Base-by-base conservation (phyloP, 1,140 invertebrate genomes). In the Cotesia typhae region DNA sequence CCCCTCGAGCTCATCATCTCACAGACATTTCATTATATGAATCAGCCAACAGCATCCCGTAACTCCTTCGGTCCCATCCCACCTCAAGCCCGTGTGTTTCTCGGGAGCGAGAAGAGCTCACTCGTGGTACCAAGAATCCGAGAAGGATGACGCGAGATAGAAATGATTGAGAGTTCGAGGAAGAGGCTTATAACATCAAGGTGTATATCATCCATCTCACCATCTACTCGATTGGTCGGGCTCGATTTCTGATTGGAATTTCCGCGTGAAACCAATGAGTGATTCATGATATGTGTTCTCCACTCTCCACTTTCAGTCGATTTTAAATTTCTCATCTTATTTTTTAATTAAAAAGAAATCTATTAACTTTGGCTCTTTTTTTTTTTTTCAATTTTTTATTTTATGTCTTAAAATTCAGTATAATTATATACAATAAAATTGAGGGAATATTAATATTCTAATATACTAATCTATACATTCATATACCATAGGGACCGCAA, bases 21-120 rank as follows among this genome's bases (percentile, higher is more conserved):
- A 79, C 81, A 82, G 82, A 84, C 82, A 84, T 84, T 84, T 84
- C 81, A 84, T 84, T 84, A 84, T 82, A 82, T 77, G 82, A 84
- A 83, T 83, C 82, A 83, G 81, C 81, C 81, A 82, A 81, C 78
- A 77, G 77, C 77, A 47, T 66, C 41, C 51, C 66, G n/a, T 53
- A 57, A 53, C 65, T 55, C 17, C 38, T 35, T 68, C 41, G 36
- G 72, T 70, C 9, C 52, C 28, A n/a, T 55, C 14, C 14, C 55
- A 10, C 14, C 9, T n/a, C 20, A 38, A 47, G n/a, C 10, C 37
- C 52, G 7, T 61, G 61, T 67, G 17, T 63, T 20, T 9, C 7
- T 41, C n/a, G 52, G 17, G 47, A 20, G 12, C 10, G 14, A 41
- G 38, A 37, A n/a, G 41, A 67, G 71, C 10, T 35, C 5, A 20